Percentiles rank a stretch among this genome's conserved stretches.
phyloP scores from a whole-genome alignment of 1,140 invertebrate species.

The Drosophila pruinosa region DNA sequence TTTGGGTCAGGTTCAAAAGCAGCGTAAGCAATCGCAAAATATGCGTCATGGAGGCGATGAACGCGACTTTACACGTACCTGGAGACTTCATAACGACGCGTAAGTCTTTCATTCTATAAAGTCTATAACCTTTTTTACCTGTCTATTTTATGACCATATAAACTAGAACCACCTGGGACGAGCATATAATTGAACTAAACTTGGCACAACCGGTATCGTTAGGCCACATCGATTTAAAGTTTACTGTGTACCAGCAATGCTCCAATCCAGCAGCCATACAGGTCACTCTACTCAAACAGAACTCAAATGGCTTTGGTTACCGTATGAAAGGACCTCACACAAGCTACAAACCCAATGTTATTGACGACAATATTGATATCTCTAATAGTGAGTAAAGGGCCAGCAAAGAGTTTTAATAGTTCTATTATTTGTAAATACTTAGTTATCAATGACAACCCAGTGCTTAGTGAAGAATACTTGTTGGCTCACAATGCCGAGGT shows the following conservation, averaged over 20 bases:
- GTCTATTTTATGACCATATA: neutral
- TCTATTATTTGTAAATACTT: slow-evolving; percentile 7
- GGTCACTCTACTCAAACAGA: slow-evolving; percentile 93
- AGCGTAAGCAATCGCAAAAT: slow-evolving; percentile 91
- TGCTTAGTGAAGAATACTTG: slow-evolving; percentile 91
- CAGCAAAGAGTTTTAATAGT: neutral
- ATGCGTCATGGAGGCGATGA: slow-evolving; percentile 90
- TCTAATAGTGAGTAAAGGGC: slow-evolving; percentile 69
- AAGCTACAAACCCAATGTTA: slow-evolving; percentile 69
- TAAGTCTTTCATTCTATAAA: slow-evolving; percentile 76
- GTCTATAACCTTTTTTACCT: neutral
- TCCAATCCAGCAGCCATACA: slow-evolving; percentile 87
- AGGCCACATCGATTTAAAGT: slow-evolving; percentile 94
- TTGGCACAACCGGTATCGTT: slow-evolving; percentile 89
- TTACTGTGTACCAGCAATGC: slow-evolving; percentile 90
- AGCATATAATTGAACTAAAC: slow-evolving; percentile 95
- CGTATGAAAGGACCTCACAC: slow-evolving; percentile 81
- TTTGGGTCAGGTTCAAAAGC: slow-evolving; percentile 94
- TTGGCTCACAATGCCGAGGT: slow-evolving; percentile 94
- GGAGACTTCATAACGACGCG: slow-evolving; percentile 93
- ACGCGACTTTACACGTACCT: slow-evolving; percentile 91
- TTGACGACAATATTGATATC: slow-evolving; percentile 87
- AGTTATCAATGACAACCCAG: slow-evolving; percentile 87
- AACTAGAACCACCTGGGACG: slow-evolving; percentile 91
- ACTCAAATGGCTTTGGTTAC: slow-evolving; percentile 88